Conservation (phyloP, 1,140 invertebrate genomes). For the Melitaea cinxia region DNA sequence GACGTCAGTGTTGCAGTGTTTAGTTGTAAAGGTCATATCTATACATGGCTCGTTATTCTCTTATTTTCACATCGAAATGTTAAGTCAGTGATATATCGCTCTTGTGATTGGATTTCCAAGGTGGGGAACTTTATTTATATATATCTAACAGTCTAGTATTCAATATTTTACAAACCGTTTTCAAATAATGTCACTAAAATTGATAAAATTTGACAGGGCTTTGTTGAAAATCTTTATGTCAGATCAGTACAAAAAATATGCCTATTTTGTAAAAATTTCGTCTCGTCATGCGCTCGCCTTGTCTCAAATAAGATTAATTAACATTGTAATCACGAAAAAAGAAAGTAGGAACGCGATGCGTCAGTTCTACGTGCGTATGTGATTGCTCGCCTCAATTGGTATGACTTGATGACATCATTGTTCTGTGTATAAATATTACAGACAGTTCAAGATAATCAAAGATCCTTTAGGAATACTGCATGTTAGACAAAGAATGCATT, state of each 20-base stretch:
- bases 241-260: slow-evolving; percentile 29
- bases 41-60: slow-evolving; percentile 55
- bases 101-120: slow-evolving; percentile 28
- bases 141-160: neutral
- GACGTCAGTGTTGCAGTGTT: slow-evolving; percentile 57
- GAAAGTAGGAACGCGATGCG: slow-evolving; percentile 19
- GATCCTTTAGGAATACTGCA: slow-evolving; percentile 10
- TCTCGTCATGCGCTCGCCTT: neutral
- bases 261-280: neutral
- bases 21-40: slow-evolving; percentile 64
- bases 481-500: slow-evolving; percentile 7
- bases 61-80: slow-evolving; percentile 54
- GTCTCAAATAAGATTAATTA: neutral
- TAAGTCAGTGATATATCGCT: slow-evolving; percentile 47
- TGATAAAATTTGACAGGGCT: slow-evolving; percentile 39
- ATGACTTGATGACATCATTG: slow-evolving; percentile 33
- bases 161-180: neutral
- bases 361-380: slow-evolving; percentile 13
- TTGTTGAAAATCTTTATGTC: slow-evolving; percentile 42
- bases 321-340: slow-evolving; percentile 2
- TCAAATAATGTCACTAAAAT: slow-evolving; percentile 1
- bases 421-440: slow-evolving; percentile 22
- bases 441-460: slow-evolving; percentile 5
- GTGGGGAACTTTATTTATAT: slow-evolving; percentile 11
- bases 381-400: slow-evolving; percentile 23